Conservation (phyloP, 2,888 invertebrate species). For the Xylophagus ater region DNA sequence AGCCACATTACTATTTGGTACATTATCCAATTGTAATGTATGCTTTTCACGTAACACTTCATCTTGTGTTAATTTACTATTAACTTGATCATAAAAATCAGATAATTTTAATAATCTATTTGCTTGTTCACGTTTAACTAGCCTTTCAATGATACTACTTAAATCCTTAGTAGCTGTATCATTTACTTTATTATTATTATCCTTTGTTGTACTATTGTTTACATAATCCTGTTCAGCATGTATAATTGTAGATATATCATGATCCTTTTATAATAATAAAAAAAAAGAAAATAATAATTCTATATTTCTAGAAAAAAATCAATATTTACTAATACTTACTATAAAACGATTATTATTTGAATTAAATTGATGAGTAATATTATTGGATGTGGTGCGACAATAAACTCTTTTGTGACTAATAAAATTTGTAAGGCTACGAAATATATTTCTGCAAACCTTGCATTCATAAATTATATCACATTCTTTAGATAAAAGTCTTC, state of each 20-base stretch:
- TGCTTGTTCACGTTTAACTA: slow-evolving; percentile 34
- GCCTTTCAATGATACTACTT: slow-evolving; percentile 45
- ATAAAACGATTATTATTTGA: slow-evolving; percentile 39
- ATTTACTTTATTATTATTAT: slow-evolving; percentile 31
- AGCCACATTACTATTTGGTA: slow-evolving; percentile 49
- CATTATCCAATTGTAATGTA: slow-evolving; percentile 34
- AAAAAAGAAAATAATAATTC: slow-evolving; percentile 7
- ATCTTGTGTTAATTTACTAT: slow-evolving; percentile 22
- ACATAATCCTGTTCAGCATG: slow-evolving; percentile 40
- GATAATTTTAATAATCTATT: slow-evolving; percentile 22
- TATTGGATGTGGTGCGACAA: slow-evolving; percentile 52
- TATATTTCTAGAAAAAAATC: slow-evolving; percentile 6
- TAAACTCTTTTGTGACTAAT: slow-evolving; percentile 80
- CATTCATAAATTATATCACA: slow-evolving; percentile 87
- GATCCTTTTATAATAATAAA: slow-evolving; percentile 30
- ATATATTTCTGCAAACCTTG: slow-evolving; percentile 73
- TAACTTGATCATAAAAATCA: slow-evolving; percentile 26
- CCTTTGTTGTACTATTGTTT: slow-evolving; percentile 20
- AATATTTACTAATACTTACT: slow-evolving; percentile 17
- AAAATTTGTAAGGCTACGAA: slow-evolving; percentile 77
- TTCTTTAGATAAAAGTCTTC: slow-evolving; percentile 63
- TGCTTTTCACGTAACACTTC: slow-evolving; percentile 21
- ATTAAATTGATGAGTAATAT: slow-evolving; percentile 39
- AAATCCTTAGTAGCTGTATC: slow-evolving; percentile 45
- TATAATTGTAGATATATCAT: slow-evolving; percentile 42